A percentile compares a stretch with the other conserved stretches of the same genome.
Conservation (phyloP, 2,797 vertebrate genomes). For the Sternotherus odoratus region DNA sequence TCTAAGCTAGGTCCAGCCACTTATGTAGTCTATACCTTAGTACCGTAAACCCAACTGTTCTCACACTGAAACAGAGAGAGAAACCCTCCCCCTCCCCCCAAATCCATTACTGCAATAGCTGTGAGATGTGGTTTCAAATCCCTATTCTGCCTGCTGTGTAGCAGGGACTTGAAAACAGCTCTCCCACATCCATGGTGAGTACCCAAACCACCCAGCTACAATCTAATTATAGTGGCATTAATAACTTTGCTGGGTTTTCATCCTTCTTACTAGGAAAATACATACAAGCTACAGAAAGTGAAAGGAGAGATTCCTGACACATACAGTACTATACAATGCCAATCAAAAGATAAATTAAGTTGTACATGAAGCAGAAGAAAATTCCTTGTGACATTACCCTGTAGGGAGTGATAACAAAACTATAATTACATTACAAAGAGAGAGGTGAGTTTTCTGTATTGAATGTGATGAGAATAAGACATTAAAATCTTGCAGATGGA, state of each 20-base stretch:
- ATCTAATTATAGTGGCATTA: slow-evolving; percentile 32
- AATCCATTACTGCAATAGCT: background rate
- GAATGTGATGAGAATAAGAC: slow-evolving; percentile 53
- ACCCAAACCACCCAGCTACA: background rate
- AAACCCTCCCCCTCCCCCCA: too few relatives aligned
- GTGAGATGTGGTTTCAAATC: background rate
- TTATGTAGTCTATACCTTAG: background rate
- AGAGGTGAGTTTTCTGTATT: slow-evolving; percentile 57
- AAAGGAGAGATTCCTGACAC: slow-evolving; percentile 58
- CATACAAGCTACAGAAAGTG: slow-evolving; percentile 44
- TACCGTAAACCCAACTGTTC: background rate
- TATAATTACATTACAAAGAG: slow-evolving; percentile 54
- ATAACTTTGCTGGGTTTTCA: slow-evolving; percentile 39
- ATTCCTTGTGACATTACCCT: slow-evolving; percentile 66
- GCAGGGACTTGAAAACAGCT: background rate
- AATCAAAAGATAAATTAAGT: slow-evolving; percentile 69
- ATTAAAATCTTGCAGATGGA: slow-evolving; percentile 44
- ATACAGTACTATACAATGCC: slow-evolving; percentile 30
- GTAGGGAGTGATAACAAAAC: slow-evolving; percentile 56
- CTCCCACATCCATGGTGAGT: background rate
- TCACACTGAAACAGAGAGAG: background rate
- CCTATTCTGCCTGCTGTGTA: background rate
- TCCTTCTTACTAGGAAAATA: slow-evolving; percentile 54
- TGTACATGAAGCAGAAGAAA: slow-evolving; percentile 59
- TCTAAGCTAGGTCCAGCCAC: background rate